Percentiles rank a stretch among this genome's conserved stretches.
Conservation (phyloP, 2,797 vertebrate species). For the Pachyuromys duprasi region DNA sequence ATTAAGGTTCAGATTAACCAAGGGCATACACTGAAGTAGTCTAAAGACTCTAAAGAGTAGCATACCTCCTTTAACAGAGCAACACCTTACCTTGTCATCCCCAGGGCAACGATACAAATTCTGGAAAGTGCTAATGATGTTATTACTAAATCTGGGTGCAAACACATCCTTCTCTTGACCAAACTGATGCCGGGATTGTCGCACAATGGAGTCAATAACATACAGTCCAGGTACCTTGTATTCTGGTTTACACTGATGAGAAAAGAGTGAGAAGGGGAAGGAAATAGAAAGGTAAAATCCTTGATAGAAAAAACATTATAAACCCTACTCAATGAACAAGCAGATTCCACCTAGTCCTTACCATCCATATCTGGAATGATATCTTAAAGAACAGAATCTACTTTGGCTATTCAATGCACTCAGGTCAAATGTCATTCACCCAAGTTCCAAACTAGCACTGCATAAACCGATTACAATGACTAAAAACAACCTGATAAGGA, state of each 20-base stretch:
- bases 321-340: background rate
- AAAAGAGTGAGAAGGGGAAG: constrained; percentile 44
- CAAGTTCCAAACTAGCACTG: constrained; percentile 21
- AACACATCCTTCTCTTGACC: constrained; percentile 99
- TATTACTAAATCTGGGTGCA: constrained; percentile 99
- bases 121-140: constrained; percentile 98
- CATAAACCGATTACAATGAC: background rate
- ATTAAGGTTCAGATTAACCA: constrained; percentile 14
- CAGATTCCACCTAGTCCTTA: background rate
- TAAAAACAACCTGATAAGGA: background rate
- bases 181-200: constrained; percentile 99
- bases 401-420: background rate
- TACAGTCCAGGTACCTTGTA: constrained; percentile 99
- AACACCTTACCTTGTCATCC: constrained; percentile 96
- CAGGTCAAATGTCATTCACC: constrained; percentile 6
- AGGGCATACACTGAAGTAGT: background rate
- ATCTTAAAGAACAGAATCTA: background rate
- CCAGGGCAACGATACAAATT: constrained; percentile 98
- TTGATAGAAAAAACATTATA: background rate
- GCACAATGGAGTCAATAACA: constrained; percentile 98
- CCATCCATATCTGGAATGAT: background rate
- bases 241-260: constrained; percentile 96
- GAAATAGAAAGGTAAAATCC: constrained; percentile 49
- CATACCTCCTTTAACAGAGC: background rate
- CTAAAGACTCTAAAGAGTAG: constrained; percentile 4